Conservation (phyloP, 2,113 vertebrate species). For the Mungos mungo region DNA sequence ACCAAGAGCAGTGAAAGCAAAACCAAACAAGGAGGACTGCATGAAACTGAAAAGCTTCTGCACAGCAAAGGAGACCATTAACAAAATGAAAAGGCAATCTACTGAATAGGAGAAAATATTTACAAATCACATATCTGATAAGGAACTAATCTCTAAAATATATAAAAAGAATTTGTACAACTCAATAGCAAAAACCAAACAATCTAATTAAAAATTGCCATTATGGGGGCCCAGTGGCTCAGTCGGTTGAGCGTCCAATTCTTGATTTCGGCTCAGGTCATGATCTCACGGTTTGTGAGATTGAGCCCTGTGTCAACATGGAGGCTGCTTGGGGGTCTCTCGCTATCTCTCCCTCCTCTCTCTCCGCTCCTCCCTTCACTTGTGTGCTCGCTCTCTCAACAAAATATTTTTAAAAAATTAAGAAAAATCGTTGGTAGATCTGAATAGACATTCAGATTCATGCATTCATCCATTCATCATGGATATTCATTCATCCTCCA, state of each 20-base stretch:
- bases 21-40: background rate
- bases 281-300: no score
- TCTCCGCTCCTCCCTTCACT: no score
- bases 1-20: background rate
- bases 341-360: no score
- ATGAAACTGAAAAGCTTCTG: background rate
- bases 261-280: no score
- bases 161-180: background rate
- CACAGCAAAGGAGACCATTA: background rate
- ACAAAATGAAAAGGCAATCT: background rate
- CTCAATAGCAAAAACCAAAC: background rate
- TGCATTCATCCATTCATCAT: no score
- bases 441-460: background rate
- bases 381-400: no score
- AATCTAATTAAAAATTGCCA: background rate
- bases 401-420: no score
- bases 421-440: background rate
- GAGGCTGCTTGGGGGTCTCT: no score
- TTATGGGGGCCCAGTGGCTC: no score
- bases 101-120: background rate
- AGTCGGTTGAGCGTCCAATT: no score
- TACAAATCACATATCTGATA: background rate
- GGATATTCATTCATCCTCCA: no score
- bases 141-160: background rate
- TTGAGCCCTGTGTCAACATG: no score